phyloP scores from a whole-genome alignment of 2,888 invertebrate genomes.

The Horisme vitalbata region DNA sequence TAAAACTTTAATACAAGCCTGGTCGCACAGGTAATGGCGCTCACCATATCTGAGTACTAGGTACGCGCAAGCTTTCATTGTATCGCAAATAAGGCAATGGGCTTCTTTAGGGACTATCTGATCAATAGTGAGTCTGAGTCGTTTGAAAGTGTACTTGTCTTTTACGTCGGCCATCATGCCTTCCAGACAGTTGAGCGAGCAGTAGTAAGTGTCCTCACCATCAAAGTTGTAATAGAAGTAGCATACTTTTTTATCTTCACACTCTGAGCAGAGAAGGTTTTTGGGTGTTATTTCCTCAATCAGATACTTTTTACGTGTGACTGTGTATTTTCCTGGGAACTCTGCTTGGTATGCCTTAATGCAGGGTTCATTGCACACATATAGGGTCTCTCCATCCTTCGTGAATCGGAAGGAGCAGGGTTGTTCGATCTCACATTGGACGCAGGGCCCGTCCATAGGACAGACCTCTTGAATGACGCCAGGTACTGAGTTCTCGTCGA shows the following conservation, averaged over 20 bases:
- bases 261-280: conserved; percentile 61
- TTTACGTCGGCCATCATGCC: conserved; percentile 79
- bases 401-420: conserved; percentile 60
- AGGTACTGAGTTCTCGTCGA: conserved; percentile 53
- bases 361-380: conserved; percentile 78
- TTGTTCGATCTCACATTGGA: conserved; percentile 64
- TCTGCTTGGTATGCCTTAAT: conserved; percentile 65
- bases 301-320: conserved; percentile 61
- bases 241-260: conserved; percentile 68
- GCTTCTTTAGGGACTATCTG: conserved; percentile 51
- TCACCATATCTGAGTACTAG: conserved; percentile 78
- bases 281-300: conserved; percentile 66
- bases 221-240: conserved; percentile 74
- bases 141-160: conserved; percentile 80
- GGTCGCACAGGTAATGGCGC: conserved; percentile 77
- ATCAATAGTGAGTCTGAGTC: conserved; percentile 76
- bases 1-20: conserved; percentile 80
- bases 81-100: conserved; percentile 76
- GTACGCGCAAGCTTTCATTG: conserved; percentile 72
- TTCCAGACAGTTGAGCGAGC: conserved; percentile 80
- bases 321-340: conserved; percentile 57
- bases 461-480: conserved; percentile 69
- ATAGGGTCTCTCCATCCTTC: conserved; percentile 53
- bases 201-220: conserved; percentile 74
- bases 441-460: conserved; percentile 62